These are phyloP conservation scores for Caligus rogercresseyi DNA, from an alignment of 1,140 invertebrate species.

Conservation along the genomic window DNA sequence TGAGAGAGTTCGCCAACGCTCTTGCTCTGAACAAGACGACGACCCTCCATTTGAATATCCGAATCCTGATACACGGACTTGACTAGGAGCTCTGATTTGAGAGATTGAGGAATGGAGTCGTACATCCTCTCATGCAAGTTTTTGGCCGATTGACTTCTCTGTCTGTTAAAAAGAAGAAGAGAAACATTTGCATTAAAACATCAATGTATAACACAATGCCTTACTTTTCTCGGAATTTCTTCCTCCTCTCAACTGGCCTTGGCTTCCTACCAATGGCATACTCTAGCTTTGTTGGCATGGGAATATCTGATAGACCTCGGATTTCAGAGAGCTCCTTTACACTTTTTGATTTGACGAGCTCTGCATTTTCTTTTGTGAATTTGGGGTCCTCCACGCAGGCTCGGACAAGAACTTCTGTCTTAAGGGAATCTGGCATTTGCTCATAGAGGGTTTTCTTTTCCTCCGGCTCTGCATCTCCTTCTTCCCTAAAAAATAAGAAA, in stretches of 20 bases:
- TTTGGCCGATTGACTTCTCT: conserved; percentile 16
- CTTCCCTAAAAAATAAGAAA: not conserved
- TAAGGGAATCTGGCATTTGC: conserved; percentile 10
- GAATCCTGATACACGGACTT: conserved; percentile 2
- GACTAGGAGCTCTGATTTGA: conserved; percentile 1
- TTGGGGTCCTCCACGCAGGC: conserved; percentile 4
- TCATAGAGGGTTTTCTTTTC: conserved; percentile 7
- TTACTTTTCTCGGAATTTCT: conserved; percentile 17
- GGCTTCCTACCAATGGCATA: not conserved
- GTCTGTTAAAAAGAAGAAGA: conserved; percentile 2
- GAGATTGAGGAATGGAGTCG: not conserved
- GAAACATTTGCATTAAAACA: not conserved
- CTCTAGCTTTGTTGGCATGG: conserved; percentile 5
- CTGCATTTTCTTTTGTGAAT: not conserved
- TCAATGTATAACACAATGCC: not conserved
- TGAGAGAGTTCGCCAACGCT: conserved; percentile 14
- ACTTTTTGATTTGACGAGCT: conserved; percentile 16
- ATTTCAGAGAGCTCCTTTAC: conserved; percentile 18
- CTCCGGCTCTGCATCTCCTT: not conserved
- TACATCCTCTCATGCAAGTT: conserved; percentile 6
- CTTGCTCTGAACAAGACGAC: conserved; percentile 2
- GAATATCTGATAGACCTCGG: conserved; percentile 4
- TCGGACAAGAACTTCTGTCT: conserved; percentile 16
- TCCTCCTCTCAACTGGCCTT: conserved; percentile 11
- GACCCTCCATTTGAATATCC: not conserved